These are phyloP conservation scores for Nesidiocoris tenuis DNA, from an alignment of 2,888 invertebrate species.

Conservation along the genomic window DNA sequence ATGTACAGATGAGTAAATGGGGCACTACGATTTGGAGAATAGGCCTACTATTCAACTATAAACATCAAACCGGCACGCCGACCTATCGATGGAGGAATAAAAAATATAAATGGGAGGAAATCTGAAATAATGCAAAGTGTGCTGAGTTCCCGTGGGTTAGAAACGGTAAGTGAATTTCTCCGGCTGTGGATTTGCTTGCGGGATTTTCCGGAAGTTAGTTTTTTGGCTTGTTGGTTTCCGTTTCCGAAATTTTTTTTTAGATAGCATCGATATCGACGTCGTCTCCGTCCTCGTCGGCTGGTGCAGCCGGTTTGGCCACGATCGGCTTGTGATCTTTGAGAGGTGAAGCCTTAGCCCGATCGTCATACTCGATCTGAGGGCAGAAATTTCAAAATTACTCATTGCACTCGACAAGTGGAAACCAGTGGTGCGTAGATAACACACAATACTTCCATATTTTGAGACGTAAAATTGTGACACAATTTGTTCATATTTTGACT, in stretches of 20 bases:
- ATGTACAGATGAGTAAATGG: slow-evolving; percentile 14
- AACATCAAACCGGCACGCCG: slow-evolving; percentile 10
- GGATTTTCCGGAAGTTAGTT: neutral
- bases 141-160: neutral
- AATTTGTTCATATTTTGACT: too few relatives aligned
- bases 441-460: too few relatives aligned
- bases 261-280: slow-evolving; percentile 93
- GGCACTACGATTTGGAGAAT: slow-evolving; percentile 20
- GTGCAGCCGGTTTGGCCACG: slow-evolving; percentile 57
- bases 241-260: slow-evolving; percentile 58
- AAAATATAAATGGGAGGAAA: slow-evolving; percentile 9
- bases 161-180: neutral
- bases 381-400: too few relatives aligned
- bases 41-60: slow-evolving; percentile 25
- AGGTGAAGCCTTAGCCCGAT: slow-evolving; percentile 76
- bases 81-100: slow-evolving; percentile 7
- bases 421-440: too few relatives aligned
- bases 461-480: too few relatives aligned
- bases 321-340: slow-evolving; percentile 61
- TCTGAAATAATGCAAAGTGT: slow-evolving; percentile 26
- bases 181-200: neutral
- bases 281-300: slow-evolving; percentile 70
- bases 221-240: neutral
- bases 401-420: too few relatives aligned
- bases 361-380: slow-evolving; percentile 79